phyloP scores from a whole-genome alignment of 2,797 vertebrate species.

The Meriones psammophilus region DNA sequence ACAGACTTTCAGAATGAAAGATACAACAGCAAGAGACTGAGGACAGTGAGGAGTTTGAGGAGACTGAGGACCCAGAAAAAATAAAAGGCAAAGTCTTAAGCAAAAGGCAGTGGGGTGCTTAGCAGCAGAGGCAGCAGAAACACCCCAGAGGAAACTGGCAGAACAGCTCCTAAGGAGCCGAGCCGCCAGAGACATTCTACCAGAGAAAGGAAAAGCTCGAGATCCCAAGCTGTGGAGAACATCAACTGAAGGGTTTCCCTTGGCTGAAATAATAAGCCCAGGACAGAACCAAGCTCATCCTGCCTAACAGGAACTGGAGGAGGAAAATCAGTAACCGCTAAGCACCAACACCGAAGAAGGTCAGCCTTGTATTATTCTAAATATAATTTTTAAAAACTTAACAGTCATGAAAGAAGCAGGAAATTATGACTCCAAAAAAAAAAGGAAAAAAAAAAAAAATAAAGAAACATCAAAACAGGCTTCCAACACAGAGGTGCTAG shows the following conservation, averaged over 20 bases:
- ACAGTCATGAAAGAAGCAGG: constrained; percentile 1
- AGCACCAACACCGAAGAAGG: not conserved
- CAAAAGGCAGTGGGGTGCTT: not conserved
- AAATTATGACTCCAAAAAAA: constrained; percentile 24
- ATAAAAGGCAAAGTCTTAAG: not conserved
- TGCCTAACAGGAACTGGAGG: not conserved
- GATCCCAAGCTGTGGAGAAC: not conserved
- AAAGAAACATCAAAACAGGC: constrained; percentile 38
- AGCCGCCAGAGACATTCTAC: not conserved
- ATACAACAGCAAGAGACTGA: not conserved
- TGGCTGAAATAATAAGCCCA: not conserved
- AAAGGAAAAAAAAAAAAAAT: not conserved
- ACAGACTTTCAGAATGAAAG: not conserved
- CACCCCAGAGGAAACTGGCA: not conserved
- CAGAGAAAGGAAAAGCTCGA: not conserved
- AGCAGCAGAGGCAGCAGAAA: not conserved
- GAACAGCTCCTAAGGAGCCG: not conserved
- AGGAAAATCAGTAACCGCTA: not conserved
- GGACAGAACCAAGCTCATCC: not conserved
- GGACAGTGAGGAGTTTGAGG: not conserved
- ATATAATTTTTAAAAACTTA: constrained; percentile 47
- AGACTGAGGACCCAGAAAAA: not conserved
- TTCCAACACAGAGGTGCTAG: constrained; percentile 36
- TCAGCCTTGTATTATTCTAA: not conserved
- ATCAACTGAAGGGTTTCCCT: not conserved